phyloP scores from a whole-genome alignment of 2,113 vertebrate species.

The Salvator merianae region DNA sequence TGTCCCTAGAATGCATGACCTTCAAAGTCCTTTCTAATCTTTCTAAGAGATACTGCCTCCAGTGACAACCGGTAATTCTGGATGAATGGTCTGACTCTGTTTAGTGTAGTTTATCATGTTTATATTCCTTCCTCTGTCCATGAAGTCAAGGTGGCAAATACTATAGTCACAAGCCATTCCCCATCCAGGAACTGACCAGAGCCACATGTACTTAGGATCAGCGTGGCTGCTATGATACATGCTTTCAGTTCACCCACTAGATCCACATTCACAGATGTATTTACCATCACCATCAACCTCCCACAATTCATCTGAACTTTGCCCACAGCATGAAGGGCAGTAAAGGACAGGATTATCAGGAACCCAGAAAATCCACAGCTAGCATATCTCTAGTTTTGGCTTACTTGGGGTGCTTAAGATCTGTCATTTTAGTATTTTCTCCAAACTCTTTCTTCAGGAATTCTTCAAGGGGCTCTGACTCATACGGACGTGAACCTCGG shows the following conservation, averaged over 20 bases:
- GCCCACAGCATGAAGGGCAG: constrained; percentile 13
- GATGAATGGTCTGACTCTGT: neutral
- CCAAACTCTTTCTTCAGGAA: constrained; percentile 97
- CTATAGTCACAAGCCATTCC: neutral
- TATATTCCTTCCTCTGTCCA: neutral
- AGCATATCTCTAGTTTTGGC: constrained; percentile 15
- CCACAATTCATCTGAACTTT: neutral
- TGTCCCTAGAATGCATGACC: neutral
- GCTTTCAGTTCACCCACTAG: neutral
- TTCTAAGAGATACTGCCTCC: neutral
- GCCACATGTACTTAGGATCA: neutral
- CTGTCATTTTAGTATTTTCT: constrained; percentile 95
- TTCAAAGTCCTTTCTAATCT: neutral
- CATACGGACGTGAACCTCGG: constrained; percentile 92
- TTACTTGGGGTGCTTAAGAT: constrained; percentile 90
- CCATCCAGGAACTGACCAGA: neutral
- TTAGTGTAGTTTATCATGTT: neutral
- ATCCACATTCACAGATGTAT: neutral
- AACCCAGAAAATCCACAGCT: neutral
- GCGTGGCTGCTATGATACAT: neutral
- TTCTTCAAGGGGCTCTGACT: constrained; percentile 92
- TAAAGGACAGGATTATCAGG: neutral
- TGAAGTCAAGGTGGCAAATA: neutral
- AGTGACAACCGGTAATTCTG: neutral
- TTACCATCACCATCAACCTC: neutral